Percentiles rank a stretch among this genome's conserved stretches.
phyloP scores from a whole-genome alignment of 2,113 vertebrate genomes.

The Donacobius atricapilla region DNA sequence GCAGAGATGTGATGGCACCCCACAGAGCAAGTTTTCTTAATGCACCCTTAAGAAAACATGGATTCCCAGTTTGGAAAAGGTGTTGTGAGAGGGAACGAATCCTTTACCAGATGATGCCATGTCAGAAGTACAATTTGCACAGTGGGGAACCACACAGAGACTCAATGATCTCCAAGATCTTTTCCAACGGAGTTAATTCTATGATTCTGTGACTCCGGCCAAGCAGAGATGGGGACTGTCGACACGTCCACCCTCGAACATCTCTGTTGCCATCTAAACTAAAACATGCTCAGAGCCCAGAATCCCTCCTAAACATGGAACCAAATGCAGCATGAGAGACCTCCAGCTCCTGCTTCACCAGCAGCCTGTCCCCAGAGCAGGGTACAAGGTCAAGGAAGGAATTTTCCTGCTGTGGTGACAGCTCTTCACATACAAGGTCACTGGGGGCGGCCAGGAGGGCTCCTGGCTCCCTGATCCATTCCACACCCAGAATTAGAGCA shows the following conservation, averaged over 20 bases:
- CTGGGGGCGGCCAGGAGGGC: accelerated
- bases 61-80: neutral
- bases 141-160: neutral
- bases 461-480: neutral
- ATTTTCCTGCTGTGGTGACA: neutral
- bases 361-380: neutral
- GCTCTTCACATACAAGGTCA: neutral
- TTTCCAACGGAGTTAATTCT: neutral
- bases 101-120: neutral
- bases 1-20: neutral
- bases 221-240: neutral
- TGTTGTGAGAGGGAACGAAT: neutral
- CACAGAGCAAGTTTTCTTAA: neutral
- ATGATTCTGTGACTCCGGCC: neutral
- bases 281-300: accelerated
- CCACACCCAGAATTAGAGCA: slow-evolving; percentile 2
- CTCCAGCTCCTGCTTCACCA: neutral
- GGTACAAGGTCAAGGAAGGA: accelerated
- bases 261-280: neutral
- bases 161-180: neutral
- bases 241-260: accelerated
- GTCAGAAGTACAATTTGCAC: neutral
- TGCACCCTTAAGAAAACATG: neutral
- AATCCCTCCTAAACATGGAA: neutral
- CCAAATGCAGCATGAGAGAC: neutral